A percentile compares a stretch with the other conserved stretches of the same genome.
Evolutionary conservation across 2,797 vertebrate species (phyloP).

Genomic region (Sebastes ruberrimus): DNA sequence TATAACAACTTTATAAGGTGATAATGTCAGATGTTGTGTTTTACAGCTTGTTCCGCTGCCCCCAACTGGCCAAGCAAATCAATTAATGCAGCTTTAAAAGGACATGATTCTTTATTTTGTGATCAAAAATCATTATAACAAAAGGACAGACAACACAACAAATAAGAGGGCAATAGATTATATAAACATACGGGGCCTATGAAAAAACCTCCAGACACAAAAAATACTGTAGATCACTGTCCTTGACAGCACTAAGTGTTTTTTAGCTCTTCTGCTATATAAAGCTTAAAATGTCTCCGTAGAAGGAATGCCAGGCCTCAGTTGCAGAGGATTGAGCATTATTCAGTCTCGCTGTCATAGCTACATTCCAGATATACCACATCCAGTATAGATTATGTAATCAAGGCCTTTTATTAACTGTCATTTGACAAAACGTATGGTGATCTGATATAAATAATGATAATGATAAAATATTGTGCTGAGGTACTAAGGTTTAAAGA

Average conservation of each 20-base stretch:
- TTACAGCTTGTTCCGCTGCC: constrained; percentile 2
- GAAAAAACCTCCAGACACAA: not conserved
- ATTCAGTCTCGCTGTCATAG: not conserved
- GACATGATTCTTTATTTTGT: not conserved
- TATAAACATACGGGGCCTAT: not conserved
- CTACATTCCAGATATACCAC: not conserved
- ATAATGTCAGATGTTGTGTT: constrained; percentile 36
- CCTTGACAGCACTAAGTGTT: not conserved
- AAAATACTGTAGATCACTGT: not conserved
- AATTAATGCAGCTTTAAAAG: constrained; percentile 4
- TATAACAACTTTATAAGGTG: constrained; percentile 10
- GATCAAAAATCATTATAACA: not conserved
- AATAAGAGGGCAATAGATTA: not conserved
- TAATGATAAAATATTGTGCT: not conserved
- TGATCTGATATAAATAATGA: not conserved
- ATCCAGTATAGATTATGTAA: not conserved
- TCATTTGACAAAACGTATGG: not conserved
- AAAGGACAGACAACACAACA: not conserved
- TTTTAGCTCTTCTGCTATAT: not conserved
- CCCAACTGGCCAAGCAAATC: constrained; percentile 7
- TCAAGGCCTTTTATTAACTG: not conserved
- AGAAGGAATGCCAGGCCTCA: not conserved
- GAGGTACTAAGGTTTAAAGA: not conserved
- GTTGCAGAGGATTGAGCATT: not conserved
- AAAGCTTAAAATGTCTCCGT: not conserved